A percentile compares a stretch with the other conserved stretches of the same genome.
Evolutionary conservation across 37 sponge, comb jelly and placozoan species (phyloP).

Genomic region (Theonella swinhoei): DNA sequence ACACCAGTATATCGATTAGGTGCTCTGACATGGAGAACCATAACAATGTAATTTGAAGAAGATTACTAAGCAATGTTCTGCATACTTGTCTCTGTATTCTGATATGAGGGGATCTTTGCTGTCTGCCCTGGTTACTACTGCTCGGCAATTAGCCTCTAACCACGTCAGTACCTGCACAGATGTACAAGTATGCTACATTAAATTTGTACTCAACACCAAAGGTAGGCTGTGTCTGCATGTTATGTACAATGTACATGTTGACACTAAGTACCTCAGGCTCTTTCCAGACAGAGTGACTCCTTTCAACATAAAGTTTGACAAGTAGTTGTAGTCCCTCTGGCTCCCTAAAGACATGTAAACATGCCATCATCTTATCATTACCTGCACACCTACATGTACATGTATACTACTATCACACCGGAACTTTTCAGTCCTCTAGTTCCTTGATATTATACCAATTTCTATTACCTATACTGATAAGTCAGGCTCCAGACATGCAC

Average conservation of each 20-base stretch:
- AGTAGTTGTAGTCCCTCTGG: constrained; percentile 56
- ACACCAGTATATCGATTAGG: constrained; percentile 63
- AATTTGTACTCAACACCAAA: background rate
- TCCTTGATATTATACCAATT: background rate
- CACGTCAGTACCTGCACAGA: constrained; percentile 69
- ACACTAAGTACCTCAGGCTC: constrained; percentile 74
- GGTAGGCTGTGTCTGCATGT: background rate
- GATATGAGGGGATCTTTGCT: constrained; percentile 45
- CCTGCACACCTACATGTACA: constrained; percentile 10
- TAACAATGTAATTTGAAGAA: background rate
- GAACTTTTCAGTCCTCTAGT: constrained; percentile 9
- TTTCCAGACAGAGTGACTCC: constrained; percentile 83
- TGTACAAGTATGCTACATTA: background rate
- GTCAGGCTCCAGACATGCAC: too few species aligned
- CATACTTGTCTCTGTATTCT: constrained; percentile 46
- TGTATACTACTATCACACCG: background rate
- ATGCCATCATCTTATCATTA: constrained; percentile 15
- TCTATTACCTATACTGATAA: too few species aligned
- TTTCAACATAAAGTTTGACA: constrained; percentile 72
- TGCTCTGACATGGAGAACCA: constrained; percentile 44
- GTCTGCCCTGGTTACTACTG: constrained; percentile 48
- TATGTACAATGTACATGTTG: background rate
- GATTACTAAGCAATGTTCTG: background rate
- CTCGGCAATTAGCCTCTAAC: constrained; percentile 68
- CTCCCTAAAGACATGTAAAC: constrained; percentile 30